Conservation (phyloP, 2,113 vertebrate species). For the Neotoma lepida region DNA sequence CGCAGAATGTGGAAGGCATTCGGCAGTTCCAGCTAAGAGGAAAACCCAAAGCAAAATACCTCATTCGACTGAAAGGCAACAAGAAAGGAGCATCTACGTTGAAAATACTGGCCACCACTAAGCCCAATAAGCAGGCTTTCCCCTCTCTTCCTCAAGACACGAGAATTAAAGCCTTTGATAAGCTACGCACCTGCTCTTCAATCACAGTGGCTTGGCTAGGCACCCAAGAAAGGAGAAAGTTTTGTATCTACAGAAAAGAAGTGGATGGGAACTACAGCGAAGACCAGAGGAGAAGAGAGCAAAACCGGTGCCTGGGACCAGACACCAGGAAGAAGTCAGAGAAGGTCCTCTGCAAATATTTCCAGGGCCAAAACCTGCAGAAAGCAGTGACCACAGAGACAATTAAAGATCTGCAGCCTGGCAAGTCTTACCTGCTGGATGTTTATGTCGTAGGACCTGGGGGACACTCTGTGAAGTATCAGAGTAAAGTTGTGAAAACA, state of each 20-base stretch:
- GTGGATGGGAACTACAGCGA: constrained; percentile 91
- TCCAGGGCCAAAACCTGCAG: constrained; percentile 96
- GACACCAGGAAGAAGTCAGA: constrained; percentile 94
- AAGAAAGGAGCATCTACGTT: constrained; percentile 93
- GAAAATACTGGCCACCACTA: constrained; percentile 93
- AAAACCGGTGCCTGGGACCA: constrained; percentile 96
- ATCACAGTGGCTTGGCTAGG: constrained; percentile 97
- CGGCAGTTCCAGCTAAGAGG: constrained; percentile 95
- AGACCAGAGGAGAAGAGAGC: constrained; percentile 93
- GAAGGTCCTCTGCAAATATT: constrained; percentile 98
- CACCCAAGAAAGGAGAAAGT: constrained; percentile 97
- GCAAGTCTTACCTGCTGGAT: constrained; percentile 96
- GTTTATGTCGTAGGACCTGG: constrained; percentile 96
- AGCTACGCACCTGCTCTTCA: constrained; percentile 95
- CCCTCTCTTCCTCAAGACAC: constrained; percentile 96
- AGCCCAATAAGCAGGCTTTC: constrained; percentile 93
- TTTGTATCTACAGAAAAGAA: constrained; percentile 96
- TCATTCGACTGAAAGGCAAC: constrained; percentile 93
- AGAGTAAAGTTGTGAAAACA: constrained; percentile 98
- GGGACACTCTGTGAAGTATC: constrained; percentile 96
- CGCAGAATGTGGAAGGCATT: constrained; percentile 93
- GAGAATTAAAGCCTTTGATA: constrained; percentile 97
- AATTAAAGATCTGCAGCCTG: constrained; percentile 92
- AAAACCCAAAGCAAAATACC: constrained; percentile 96
- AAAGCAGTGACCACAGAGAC: constrained; percentile 98